Evolutionary conservation across 2,888 invertebrate species (phyloP).

Genomic region (Barypeithes pellucidus): DNA sequence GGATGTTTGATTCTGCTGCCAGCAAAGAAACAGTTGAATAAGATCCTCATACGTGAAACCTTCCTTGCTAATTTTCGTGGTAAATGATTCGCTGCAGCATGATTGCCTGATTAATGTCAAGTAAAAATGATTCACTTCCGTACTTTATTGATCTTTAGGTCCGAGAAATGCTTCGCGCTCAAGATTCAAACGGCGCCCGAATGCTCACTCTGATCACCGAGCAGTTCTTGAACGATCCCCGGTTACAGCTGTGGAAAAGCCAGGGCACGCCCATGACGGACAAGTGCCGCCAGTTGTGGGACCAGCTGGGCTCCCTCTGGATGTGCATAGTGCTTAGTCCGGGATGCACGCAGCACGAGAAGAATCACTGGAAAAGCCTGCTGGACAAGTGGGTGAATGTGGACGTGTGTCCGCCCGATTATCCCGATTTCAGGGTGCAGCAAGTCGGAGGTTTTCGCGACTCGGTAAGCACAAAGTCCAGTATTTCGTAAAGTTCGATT

Average conservation of each 20-base stretch:
- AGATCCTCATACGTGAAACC: too few species aligned
- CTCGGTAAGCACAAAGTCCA: slow-evolving; percentile 67
- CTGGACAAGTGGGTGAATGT: slow-evolving; percentile 85
- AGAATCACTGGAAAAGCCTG: slow-evolving; percentile 82
- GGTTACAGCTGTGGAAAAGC: slow-evolving; percentile 85
- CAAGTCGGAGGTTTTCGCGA: slow-evolving; percentile 68
- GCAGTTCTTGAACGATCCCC: slow-evolving; percentile 89
- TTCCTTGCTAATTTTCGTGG: too few species aligned
- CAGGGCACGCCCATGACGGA: slow-evolving; percentile 90
- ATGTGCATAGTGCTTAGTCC: slow-evolving; percentile 90
- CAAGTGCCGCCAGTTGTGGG: slow-evolving; percentile 89
- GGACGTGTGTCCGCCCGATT: slow-evolving; percentile 88
- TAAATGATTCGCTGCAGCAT: too few species aligned
- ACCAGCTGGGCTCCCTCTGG: slow-evolving; percentile 88
- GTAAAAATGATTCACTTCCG: too few species aligned
- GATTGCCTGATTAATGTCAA: too few species aligned
- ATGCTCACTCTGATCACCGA: slow-evolving; percentile 91
- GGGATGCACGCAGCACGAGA: slow-evolving; percentile 77
- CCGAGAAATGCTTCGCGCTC: slow-evolving; percentile 87
- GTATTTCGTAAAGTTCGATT: too few species aligned
- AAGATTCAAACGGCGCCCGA: slow-evolving; percentile 89
- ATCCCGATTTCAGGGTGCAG: slow-evolving; percentile 80
- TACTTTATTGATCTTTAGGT: too few species aligned
- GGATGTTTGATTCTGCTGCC: too few species aligned
- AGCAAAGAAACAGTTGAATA: too few species aligned